phyloP scores from a whole-genome alignment of 2,113 vertebrate genomes.

The Thunnus thynnus region DNA sequence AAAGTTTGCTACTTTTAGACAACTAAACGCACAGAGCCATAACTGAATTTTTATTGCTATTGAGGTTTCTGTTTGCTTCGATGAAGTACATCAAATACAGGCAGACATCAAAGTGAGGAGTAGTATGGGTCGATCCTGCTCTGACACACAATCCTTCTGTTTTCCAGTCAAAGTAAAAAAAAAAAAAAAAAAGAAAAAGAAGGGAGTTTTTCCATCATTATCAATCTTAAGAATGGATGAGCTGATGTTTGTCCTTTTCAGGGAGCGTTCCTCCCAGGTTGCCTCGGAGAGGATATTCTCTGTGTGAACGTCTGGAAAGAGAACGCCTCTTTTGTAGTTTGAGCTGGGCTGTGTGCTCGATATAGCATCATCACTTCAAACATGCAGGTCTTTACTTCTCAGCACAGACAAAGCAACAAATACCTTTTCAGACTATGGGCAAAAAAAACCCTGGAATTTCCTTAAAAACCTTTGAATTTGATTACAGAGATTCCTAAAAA shows the following conservation, averaged over 20 bases:
- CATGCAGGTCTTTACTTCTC: neutral
- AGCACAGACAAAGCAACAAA: neutral
- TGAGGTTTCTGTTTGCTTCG: too few species aligned
- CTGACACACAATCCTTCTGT: neutral
- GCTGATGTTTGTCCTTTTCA: slow-evolving; percentile 29
- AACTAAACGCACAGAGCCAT: too few species aligned
- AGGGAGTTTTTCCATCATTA: neutral
- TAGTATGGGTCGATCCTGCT: neutral
- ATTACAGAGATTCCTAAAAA: too few species aligned
- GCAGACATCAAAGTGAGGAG: too few species aligned
- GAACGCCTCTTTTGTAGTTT: slow-evolving; percentile 1
- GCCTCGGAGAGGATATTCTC: neutral
- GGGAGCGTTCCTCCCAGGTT: slow-evolving; percentile 19
- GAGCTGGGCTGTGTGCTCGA: neutral
- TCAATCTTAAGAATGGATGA: neutral
- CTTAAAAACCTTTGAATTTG: too few species aligned
- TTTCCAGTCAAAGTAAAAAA: neutral
- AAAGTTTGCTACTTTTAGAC: too few species aligned
- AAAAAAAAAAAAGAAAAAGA: too few species aligned
- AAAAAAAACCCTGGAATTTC: too few species aligned
- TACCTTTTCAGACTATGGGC: neutral
- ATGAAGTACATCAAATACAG: too few species aligned
- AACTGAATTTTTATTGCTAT: too few species aligned
- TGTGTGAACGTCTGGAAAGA: neutral
- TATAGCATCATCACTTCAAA: neutral